phyloP scores from a whole-genome alignment of 2,113 vertebrate species.

The Brachypodius melanocephalos region DNA sequence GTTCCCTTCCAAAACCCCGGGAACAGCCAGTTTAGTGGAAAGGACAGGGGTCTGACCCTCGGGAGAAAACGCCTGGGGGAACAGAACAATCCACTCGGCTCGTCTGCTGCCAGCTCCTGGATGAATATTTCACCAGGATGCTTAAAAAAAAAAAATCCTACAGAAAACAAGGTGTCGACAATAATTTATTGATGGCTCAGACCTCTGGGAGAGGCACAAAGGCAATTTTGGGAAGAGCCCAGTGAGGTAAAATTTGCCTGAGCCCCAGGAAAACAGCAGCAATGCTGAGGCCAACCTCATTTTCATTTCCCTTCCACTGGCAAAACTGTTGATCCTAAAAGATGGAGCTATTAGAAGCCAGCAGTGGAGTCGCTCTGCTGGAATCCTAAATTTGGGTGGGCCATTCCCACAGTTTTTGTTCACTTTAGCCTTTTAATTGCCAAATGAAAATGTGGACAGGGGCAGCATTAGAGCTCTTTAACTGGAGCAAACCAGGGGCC shows the following conservation, averaged over 20 bases:
- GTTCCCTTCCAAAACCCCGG: not conserved
- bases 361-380: not conserved
- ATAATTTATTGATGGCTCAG: slow-evolving; percentile 44
- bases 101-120: not conserved
- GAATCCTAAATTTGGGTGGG: not conserved
- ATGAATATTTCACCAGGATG: slow-evolving; percentile 48
- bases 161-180: not conserved
- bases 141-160: not conserved
- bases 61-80: not conserved
- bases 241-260: not conserved
- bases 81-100: not conserved
- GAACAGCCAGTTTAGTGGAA: not conserved
- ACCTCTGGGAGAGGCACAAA: not conserved
- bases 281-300: not conserved
- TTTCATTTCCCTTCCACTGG: not conserved
- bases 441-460: not conserved
- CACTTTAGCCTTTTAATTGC: not conserved
- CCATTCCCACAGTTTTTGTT: not conserved
- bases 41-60: slow-evolving; percentile 5
- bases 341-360: not conserved
- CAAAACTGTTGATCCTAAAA: not conserved
- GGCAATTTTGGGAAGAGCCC: not conserved
- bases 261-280: not conserved
- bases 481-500: not conserved
- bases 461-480: not conserved